Evolutionary conservation across 2,797 vertebrate species (phyloP), one percentile per base, ranked within the genome.

Genomic region (Urocyon cinereoargenteus): DNA sequence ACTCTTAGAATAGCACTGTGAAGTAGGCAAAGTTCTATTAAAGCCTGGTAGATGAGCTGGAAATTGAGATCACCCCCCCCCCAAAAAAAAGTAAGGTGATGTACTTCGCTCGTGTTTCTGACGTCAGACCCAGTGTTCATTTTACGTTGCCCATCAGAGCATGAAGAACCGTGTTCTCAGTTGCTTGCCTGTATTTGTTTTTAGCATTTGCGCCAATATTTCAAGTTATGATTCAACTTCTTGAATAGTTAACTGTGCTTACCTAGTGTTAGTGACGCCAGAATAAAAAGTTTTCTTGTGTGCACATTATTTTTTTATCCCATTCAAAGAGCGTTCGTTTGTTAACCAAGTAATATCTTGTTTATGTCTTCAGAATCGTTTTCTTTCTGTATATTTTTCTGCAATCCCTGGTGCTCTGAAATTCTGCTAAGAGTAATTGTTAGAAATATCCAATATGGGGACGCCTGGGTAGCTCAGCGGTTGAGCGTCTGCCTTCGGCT

Each of bases 311-410:
- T 45, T 40, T n/a, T n/a, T 34, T 26, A 12, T n/a, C 11, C 22
- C n/a, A 66, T 68, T 6, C 12, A 34, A 3, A 36, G 18, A 75
- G 40, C 61, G 26, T 70, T 62, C 83, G 8, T 36, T 53, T 90
- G 82, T 64, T 45, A n/a, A 91, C 5, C 16, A 21, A 7, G 26
- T 36, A 86, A n/a, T 87, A 18, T 61, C 36, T 94, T 62, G 19
- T 86, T 78, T 45, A 68, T 86, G 55, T 88, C 64, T 53, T 82
- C 57, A 92, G 59, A 87, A 62, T 82, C 1, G 3, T 77, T 93
- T 97, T 61, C 45, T 73, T 82, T 79, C 8, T 55, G 15, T 87
- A 13, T 28, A 66, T 84, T 93, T 87, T 97, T 51, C 62, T 77
- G 22, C 61, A 45, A 36, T 82, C 34, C 28, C 22, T 68, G 36